phyloP scores from a whole-genome alignment of 2,113 vertebrate species.

The Triplophysa dalaica region DNA sequence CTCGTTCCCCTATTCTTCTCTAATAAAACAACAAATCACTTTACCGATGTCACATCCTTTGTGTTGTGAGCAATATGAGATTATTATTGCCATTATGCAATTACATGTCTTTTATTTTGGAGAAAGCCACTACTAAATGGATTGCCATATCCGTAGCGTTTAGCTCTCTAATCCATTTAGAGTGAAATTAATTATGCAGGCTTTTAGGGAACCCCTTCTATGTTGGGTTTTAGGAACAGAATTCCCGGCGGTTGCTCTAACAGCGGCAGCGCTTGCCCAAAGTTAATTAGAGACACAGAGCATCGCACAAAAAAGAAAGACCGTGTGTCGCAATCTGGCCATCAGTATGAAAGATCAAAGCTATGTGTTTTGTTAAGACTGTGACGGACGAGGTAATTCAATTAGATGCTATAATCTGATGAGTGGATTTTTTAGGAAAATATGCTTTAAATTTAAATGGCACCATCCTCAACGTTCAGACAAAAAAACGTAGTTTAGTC shows the following conservation, averaged over 20 bases:
- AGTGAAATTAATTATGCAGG: constrained; percentile 64
- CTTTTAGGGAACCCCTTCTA: constrained; percentile 59
- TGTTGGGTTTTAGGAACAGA: constrained; percentile 54
- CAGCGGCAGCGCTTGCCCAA: constrained; percentile 50
- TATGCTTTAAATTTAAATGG: constrained; percentile 39
- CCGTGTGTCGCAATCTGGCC: constrained; percentile 60
- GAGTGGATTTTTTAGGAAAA: constrained; percentile 54
- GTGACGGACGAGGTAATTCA: constrained; percentile 53
- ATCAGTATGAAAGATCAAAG: constrained; percentile 60
- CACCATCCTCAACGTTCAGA: constrained; percentile 33
- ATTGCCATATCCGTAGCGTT: constrained; percentile 58
- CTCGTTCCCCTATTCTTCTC: not conserved
- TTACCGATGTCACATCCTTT: constrained; percentile 46
- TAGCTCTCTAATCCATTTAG: constrained; percentile 65
- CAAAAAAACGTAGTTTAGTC: constrained; percentile 6
- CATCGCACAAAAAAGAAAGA: constrained; percentile 44
- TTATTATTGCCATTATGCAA: constrained; percentile 70
- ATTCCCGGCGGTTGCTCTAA: constrained; percentile 57
- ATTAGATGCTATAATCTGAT: constrained; percentile 43
- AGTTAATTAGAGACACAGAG: constrained; percentile 62
- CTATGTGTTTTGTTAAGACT: constrained; percentile 55
- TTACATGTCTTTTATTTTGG: constrained; percentile 63
- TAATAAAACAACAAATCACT: not conserved
- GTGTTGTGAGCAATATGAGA: constrained; percentile 64
- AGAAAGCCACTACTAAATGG: constrained; percentile 67